These are phyloP conservation scores for Stichodactyla helianthus DNA, from an alignment of 64 coral and sea anemone species.

Conservation along the genomic window DNA sequence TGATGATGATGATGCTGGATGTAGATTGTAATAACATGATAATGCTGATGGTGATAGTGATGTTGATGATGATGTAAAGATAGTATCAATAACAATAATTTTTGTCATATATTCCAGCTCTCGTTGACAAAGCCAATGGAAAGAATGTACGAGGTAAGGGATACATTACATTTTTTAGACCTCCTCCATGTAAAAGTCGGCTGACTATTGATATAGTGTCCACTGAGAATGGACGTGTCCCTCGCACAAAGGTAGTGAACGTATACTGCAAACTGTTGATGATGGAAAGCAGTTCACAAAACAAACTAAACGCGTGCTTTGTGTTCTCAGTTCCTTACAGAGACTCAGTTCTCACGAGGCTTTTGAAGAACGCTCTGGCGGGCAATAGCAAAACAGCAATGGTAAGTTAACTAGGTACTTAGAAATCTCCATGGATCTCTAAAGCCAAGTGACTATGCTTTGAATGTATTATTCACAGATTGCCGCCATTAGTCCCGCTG, in stretches of 20 bases:
- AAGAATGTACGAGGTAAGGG: constrained; percentile 41
- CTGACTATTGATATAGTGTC: too few species aligned
- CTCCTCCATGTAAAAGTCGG: too few species aligned
- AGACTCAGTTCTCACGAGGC: constrained; percentile 87
- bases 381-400: constrained; percentile 97
- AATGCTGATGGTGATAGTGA: too few species aligned
- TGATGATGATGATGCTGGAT: too few species aligned
- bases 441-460: background rate
- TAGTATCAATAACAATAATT: background rate
- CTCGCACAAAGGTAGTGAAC: too few species aligned
- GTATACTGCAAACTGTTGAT: too few species aligned
- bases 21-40: too few species aligned
- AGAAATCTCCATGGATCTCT: background rate
- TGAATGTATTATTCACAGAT: constrained; percentile 43
- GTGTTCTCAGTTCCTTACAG: constrained; percentile 75
- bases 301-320: background rate
- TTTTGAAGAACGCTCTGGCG: constrained; percentile 87
- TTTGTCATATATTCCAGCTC: constrained; percentile 20
- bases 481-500: constrained; percentile 96
- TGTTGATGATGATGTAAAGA: background rate
- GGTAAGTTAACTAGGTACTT: constrained; percentile 23
- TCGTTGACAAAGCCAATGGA: constrained; percentile 61
- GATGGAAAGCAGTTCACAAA: too few species aligned
- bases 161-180: too few species aligned
- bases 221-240: too few species aligned